These are phyloP conservation scores for Carapus acus DNA, from an alignment of 2,797 vertebrate genomes.

Conservation along the genomic window DNA sequence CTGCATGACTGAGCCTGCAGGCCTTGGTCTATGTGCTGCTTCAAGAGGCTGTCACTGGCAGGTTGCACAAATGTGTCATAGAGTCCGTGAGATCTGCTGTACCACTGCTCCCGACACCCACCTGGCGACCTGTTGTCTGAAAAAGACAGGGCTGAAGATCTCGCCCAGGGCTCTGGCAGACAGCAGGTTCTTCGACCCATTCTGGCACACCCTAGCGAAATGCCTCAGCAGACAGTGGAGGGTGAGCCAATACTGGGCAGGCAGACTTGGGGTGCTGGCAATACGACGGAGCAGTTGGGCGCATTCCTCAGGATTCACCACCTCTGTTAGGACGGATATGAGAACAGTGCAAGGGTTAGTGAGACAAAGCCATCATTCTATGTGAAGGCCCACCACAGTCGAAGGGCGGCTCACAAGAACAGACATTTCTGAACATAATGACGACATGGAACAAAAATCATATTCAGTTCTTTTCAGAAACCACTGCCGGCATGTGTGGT, in stretches of 20 bases:
- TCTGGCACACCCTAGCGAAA: conserved; percentile 85
- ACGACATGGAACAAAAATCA: conserved; percentile 44
- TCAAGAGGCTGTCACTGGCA: conserved; percentile 29
- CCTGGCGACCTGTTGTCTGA: conserved; percentile 84
- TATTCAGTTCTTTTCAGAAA: conserved; percentile 65
- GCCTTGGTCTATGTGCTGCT: conserved; percentile 30
- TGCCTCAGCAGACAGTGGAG: conserved; percentile 92
- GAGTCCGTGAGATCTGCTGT: neutral
- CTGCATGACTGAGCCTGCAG: conserved; percentile 43
- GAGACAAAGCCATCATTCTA: neutral
- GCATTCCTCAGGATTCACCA: conserved; percentile 82
- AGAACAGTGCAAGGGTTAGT: conserved; percentile 12
- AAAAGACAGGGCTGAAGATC: conserved; percentile 90
- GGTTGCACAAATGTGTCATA: conserved; percentile 6
- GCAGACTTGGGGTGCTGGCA: conserved; percentile 78
- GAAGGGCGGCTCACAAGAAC: conserved; percentile 17
- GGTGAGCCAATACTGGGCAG: conserved; percentile 91
- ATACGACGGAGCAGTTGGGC: conserved; percentile 82
- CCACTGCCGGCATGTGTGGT: conserved; percentile 67
- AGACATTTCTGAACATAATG: conserved; percentile 20
- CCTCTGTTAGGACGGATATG: conserved; percentile 73
- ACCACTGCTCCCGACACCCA: conserved; percentile 51
- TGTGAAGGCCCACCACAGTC: neutral
- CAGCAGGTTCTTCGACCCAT: conserved; percentile 83
- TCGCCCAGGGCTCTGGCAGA: conserved; percentile 82